phyloP scores from a whole-genome alignment of 2,113 vertebrate genomes.

The Balaenoptera acutorostrata region DNA sequence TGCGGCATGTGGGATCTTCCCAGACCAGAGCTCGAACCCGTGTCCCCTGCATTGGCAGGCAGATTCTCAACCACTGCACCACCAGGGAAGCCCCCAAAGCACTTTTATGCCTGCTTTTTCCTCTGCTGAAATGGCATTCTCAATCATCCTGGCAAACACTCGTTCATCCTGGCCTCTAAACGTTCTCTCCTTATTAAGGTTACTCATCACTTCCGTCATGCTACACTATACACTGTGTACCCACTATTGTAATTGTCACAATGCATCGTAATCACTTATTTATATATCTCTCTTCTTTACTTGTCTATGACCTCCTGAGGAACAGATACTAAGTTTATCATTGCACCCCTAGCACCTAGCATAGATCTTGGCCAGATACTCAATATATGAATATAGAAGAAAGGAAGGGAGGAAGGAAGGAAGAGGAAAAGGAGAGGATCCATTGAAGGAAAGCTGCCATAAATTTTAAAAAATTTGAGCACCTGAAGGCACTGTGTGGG shows the following conservation, averaged over 20 bases:
- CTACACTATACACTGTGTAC: not conserved
- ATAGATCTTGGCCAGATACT: not conserved
- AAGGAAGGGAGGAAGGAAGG: not conserved
- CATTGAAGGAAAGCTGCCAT: not conserved
- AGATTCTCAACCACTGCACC: too few species aligned
- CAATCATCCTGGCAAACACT: not conserved
- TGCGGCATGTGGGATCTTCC: too few species aligned
- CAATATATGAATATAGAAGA: not conserved
- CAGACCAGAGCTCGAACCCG: too few species aligned
- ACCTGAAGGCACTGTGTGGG: not conserved
- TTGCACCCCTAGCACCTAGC: not conserved
- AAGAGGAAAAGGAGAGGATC: rapidly evolving
- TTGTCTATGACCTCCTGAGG: not conserved
- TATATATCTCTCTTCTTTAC: not conserved
- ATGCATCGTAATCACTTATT: not conserved
- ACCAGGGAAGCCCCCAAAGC: too few species aligned
- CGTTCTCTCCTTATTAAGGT: not conserved
- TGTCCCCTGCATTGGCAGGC: too few species aligned
- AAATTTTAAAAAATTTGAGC: not conserved
- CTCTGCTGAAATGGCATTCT: not conserved
- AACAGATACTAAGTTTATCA: not conserved
- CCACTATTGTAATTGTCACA: not conserved
- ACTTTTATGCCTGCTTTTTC: not conserved
- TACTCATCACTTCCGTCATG: not conserved
- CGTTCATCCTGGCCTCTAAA: not conserved